phyloP scores from a whole-genome alignment of 2,888 invertebrate genomes.

The Phaedon cochleariae region DNA sequence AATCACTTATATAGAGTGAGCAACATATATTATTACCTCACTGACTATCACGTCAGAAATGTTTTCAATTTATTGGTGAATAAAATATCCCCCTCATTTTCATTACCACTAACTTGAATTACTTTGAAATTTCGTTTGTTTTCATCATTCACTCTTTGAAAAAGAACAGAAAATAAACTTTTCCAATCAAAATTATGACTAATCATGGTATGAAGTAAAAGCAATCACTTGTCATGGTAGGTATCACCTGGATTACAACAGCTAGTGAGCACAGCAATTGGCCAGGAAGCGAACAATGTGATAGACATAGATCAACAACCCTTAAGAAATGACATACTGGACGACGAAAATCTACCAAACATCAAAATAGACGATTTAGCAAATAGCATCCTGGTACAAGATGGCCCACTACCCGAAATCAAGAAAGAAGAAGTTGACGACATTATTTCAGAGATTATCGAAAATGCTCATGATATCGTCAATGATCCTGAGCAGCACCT shows the following conservation, averaged over 20 bases:
- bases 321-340: constrained; percentile 49
- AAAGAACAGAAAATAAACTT: too few relatives aligned
- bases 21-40: too few relatives aligned
- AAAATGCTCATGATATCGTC: constrained; percentile 62
- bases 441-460: constrained; percentile 65
- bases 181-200: too few relatives aligned
- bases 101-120: too few relatives aligned
- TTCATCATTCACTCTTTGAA: too few relatives aligned
- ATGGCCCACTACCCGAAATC: constrained; percentile 64
- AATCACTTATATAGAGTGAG: too few relatives aligned
- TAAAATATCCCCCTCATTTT: too few relatives aligned
- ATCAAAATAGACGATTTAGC: constrained; percentile 62
- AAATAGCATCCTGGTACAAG: constrained; percentile 61
- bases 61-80: too few relatives aligned
- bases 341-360: constrained; percentile 55
- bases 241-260: constrained; percentile 65
- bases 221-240: neutral
- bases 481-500: constrained; percentile 60
- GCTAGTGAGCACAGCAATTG: constrained; percentile 63
- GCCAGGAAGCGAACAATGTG: constrained; percentile 48
- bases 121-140: too few relatives aligned
- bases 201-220: neutral
- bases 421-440: constrained; percentile 67
- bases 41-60: too few relatives aligned
- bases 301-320: constrained; percentile 37